Evolutionary conservation across 2,888 invertebrate genomes (phyloP).

Genomic region (Philonicus albiceps): DNA sequence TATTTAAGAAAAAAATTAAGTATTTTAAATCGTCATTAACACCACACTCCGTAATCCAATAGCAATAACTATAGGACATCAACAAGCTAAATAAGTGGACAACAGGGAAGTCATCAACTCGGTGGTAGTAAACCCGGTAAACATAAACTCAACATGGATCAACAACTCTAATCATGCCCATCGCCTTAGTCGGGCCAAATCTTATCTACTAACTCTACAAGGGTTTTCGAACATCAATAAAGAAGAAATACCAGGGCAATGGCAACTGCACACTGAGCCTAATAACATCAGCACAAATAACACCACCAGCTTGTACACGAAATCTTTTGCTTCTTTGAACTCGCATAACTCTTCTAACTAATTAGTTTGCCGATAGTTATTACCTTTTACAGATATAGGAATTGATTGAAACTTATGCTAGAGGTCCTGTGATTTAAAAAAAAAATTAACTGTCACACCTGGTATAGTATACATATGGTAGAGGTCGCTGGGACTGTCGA

Average conservation of each 20-base stretch:
- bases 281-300: not conserved
- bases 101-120: not conserved
- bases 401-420: no score
- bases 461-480: no score
- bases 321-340: no score
- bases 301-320: no score
- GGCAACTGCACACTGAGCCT: not conserved
- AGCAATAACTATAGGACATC: not conserved
- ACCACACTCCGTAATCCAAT: not conserved
- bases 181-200: not conserved
- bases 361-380: no score
- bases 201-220: not conserved
- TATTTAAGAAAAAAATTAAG: no score
- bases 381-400: no score
- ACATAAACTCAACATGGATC: not conserved
- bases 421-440: no score
- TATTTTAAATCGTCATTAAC: no score
- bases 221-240: not conserved
- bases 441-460: no score
- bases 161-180: not conserved
- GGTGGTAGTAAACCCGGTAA: not conserved
- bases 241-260: not conserved
- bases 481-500: no score
- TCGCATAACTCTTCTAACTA: no score
- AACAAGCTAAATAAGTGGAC: not conserved